These are phyloP conservation scores for Callospermophilus lateralis DNA, from an alignment of 2,113 vertebrate species.

Conservation along the genomic window DNA sequence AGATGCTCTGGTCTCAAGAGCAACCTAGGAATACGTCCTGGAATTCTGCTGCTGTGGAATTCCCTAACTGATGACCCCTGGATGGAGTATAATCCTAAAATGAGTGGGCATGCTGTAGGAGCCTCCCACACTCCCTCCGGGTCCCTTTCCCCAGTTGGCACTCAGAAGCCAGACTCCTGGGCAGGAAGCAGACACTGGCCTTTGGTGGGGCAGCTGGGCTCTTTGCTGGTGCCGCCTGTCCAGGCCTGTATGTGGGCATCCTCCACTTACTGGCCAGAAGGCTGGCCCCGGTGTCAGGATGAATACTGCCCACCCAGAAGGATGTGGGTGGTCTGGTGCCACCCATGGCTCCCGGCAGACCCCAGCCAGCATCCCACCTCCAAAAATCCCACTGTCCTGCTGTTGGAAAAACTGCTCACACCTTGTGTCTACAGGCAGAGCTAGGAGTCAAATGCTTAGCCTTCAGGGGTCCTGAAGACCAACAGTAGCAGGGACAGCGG, in stretches of 20 bases:
- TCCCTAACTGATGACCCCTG: background rate
- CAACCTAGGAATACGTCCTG: too few relatives aligned
- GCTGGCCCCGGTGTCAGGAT: background rate
- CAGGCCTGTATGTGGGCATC: too few relatives aligned
- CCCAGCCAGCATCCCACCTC: background rate
- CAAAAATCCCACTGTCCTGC: too few relatives aligned
- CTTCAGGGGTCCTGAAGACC: background rate
- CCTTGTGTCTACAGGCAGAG: background rate
- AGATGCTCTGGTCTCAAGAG: background rate
- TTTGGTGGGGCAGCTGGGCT: background rate
- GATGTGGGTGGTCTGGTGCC: fast-evolving
- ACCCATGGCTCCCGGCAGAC: background rate
- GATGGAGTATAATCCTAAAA: background rate
- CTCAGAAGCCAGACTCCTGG: background rate
- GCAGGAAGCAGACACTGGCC: background rate
- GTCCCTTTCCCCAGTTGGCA: too few relatives aligned
- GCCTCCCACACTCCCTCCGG: too few relatives aligned
- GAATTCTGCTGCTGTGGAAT: background rate
- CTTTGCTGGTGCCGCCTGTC: too few relatives aligned
- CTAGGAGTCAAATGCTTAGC: too few relatives aligned
- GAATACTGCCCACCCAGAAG: background rate
- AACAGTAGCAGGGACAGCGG: background rate
- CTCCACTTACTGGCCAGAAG: background rate
- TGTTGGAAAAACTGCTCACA: background rate
- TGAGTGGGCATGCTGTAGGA: too few relatives aligned